Conservation (phyloP, 2,113 vertebrate species). For the Pollachius pollachius region DNA sequence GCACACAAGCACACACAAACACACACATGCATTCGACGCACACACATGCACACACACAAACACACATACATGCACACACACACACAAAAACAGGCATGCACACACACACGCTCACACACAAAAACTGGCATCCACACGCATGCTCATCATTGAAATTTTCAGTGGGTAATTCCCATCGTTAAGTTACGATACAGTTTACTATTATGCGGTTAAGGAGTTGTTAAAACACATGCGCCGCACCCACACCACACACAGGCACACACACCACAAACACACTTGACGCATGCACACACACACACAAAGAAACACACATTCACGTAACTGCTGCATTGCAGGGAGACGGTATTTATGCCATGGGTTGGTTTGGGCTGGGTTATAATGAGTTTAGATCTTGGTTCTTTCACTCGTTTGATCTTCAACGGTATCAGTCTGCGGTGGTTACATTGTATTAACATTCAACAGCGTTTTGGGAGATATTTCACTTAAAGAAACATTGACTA, state of each 20-base stretch:
- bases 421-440: neutral
- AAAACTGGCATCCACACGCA: neutral
- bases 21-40: conserved; percentile 3
- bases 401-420: neutral
- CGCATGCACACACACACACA: conserved; percentile 32
- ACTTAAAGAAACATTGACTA: neutral
- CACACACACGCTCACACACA: no score
- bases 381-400: neutral
- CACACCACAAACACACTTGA: no score
- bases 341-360: conserved; percentile 31
- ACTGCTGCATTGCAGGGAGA: conserved; percentile 47
- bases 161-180: conserved; percentile 54
- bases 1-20: conserved; percentile 27
- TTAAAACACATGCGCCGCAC: neutral
- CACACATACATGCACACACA: no score
- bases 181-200: conserved; percentile 49
- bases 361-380: conserved; percentile 20
- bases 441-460: neutral
- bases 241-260: conserved; percentile 16
- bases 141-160: conserved; percentile 44
- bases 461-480: no score
- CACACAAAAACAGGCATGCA: no score
- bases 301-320: neutral
- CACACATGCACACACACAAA: neutral
- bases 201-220: conserved; percentile 31